Percentiles rank a stretch among this genome's conserved stretches.
These are phyloP conservation scores for Lasiommata megera DNA, from an alignment of 2,888 invertebrate genomes.

Conservation along the genomic window DNA sequence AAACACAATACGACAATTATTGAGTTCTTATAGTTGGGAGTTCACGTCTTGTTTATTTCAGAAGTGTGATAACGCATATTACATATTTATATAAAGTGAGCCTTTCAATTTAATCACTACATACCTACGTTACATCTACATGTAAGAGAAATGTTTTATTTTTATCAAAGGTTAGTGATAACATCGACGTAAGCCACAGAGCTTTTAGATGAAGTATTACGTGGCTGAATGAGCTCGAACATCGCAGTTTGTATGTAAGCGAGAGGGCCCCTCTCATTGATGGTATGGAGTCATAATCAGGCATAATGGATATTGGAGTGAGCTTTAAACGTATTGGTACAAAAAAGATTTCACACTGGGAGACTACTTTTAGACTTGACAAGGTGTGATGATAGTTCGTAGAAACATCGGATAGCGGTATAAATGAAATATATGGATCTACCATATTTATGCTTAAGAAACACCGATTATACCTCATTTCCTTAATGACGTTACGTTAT, in stretches of 20 bases:
- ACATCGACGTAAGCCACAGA: slow-evolving; percentile 47
- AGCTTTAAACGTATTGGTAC: slow-evolving; percentile 3
- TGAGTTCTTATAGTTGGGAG: no score
- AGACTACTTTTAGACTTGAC: neutral
- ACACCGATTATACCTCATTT: no score
- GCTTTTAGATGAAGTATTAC: slow-evolving; percentile 62
- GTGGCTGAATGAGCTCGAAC: slow-evolving; percentile 47
- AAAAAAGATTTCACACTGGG: neutral
- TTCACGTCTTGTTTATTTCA: no score
- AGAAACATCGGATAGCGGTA: no score
- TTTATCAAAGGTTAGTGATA: slow-evolving; percentile 43
- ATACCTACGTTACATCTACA: neutral
- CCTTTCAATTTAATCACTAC: neutral
- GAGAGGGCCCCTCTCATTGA: slow-evolving; percentile 50
- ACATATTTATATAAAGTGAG: no score
- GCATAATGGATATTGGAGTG: slow-evolving; percentile 52
- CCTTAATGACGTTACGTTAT: no score
- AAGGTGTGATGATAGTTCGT: neutral
- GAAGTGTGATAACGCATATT: no score
- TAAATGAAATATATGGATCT: no score
- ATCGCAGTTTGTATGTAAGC: slow-evolving; percentile 65
- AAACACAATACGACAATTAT: no score
- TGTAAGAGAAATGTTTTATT: neutral
- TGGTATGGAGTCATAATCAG: slow-evolving; percentile 55
- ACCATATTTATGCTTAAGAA: no score